These are phyloP conservation scores for Platichthys flesus DNA, from an alignment of 2,113 vertebrate genomes.

Conservation along the genomic window DNA sequence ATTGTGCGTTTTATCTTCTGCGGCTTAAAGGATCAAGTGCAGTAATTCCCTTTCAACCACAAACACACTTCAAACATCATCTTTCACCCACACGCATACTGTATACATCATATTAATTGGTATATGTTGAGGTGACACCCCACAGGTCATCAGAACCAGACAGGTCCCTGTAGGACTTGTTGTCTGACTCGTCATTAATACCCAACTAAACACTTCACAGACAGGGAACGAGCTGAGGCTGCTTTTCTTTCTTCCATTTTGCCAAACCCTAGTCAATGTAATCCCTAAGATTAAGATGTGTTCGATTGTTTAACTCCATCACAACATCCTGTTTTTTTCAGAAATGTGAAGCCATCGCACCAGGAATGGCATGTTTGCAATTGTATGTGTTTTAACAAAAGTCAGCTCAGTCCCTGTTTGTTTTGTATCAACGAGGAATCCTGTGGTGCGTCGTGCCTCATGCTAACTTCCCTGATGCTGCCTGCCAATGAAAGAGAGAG, in stretches of 20 bases:
- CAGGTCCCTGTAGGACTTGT: conserved; percentile 70
- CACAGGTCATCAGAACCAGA: conserved; percentile 73
- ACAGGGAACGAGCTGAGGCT: conserved; percentile 10
- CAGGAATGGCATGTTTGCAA: neutral
- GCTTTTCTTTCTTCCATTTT: neutral
- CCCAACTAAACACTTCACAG: conserved; percentile 44
- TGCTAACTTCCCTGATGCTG: conserved; percentile 59
- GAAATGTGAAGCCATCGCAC: neutral
- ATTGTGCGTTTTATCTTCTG: conserved; percentile 45
- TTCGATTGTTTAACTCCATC: neutral
- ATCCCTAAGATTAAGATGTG: neutral
- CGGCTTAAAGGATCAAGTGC: conserved; percentile 6
- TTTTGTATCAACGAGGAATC: conserved; percentile 30
- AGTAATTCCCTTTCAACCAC: conserved; percentile 5
- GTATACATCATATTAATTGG: conserved; percentile 23
- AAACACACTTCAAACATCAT: neutral
- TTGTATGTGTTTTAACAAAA: neutral
- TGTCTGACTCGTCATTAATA: conserved; percentile 77
- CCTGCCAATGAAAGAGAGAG: conserved; percentile 43
- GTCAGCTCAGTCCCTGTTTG: conserved; percentile 29
- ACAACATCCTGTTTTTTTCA: neutral
- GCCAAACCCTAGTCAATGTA: neutral
- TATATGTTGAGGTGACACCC: conserved; percentile 38
- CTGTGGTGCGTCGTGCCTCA: conserved; percentile 46
- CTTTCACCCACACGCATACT: neutral